These are phyloP conservation scores for Saccostrea cuccullata DNA, from an alignment of 1,140 invertebrate species.

Conservation along the genomic window DNA sequence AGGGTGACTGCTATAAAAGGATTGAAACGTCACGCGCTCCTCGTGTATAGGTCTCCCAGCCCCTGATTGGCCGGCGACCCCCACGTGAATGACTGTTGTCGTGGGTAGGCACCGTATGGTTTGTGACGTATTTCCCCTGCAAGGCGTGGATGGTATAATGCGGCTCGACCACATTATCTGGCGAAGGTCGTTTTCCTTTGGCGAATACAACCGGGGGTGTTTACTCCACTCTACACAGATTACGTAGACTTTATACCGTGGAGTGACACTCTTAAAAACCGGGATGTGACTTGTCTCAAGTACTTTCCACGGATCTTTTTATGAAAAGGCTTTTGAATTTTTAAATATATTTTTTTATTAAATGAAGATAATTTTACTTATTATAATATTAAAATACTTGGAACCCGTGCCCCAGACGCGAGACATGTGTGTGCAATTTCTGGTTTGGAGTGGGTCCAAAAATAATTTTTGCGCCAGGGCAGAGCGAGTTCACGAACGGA, in stretches of 20 bases:
- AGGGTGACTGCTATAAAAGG: slow-evolving; percentile 37
- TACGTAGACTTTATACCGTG: slow-evolving; percentile 20
- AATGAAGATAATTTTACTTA: not conserved
- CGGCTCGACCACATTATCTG: slow-evolving; percentile 35
- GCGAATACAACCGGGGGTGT: slow-evolving; percentile 39
- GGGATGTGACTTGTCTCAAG: slow-evolving; percentile 1
- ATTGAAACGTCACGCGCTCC: slow-evolving; percentile 36
- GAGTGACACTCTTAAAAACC: not conserved
- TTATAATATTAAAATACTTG: not conserved
- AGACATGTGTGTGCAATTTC: slow-evolving; percentile 36
- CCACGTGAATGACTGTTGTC: slow-evolving; percentile 42
- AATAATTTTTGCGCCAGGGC: slow-evolving; percentile 37
- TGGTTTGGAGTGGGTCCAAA: slow-evolving; percentile 32
- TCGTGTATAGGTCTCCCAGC: slow-evolving; percentile 36
- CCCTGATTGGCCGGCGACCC: slow-evolving; percentile 41
- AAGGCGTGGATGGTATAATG: slow-evolving; percentile 34
- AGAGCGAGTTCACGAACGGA: slow-evolving; percentile 35
- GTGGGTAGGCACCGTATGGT: slow-evolving; percentile 43
- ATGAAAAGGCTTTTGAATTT: not conserved
- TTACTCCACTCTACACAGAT: slow-evolving; percentile 3
- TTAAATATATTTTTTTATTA: not conserved
- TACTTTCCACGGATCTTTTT: not conserved
- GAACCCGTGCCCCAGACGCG: slow-evolving; percentile 26
- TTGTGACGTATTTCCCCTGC: slow-evolving; percentile 40
- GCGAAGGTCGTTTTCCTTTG: slow-evolving; percentile 39